These are phyloP conservation scores for Drosophila tanythrix DNA, from an alignment of 2,888 invertebrate species.

Conservation along the genomic window DNA sequence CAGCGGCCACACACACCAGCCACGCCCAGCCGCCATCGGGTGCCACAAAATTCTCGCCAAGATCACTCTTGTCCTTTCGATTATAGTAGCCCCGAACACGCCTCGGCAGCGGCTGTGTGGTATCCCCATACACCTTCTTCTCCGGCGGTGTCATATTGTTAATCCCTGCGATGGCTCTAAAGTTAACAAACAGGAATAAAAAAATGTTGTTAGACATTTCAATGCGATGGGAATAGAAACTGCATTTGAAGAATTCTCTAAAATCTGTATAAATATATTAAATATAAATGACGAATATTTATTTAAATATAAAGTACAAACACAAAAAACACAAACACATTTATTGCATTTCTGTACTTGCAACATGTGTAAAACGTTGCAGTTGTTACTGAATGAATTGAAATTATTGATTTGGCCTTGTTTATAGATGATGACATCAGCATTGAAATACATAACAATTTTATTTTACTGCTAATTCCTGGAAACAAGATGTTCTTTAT, in stretches of 20 bases:
- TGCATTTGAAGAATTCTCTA: neutral
- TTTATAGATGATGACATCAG: neutral
- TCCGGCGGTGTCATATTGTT: constrained; percentile 23
- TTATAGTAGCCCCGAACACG: constrained; percentile 56
- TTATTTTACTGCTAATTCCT: neutral
- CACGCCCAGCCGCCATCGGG: constrained; percentile 92
- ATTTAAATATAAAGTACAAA: no score
- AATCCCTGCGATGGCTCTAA: neutral
- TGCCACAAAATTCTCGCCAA: constrained; percentile 87
- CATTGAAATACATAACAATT: neutral
- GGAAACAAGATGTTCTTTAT: neutral
- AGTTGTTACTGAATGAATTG: neutral
- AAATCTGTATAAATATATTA: neutral
- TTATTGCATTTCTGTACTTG: no score
- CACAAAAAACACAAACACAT: no score
- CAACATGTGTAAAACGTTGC: neutral
- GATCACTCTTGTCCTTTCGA: constrained; percentile 80
- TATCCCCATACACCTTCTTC: constrained; percentile 72
- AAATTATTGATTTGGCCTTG: neutral
- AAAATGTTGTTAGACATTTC: neutral
- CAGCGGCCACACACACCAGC: constrained; percentile 90
- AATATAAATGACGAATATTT: no score
- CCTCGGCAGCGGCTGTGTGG: constrained; percentile 71
- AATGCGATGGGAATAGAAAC: no score
- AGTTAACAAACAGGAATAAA: neutral